These are phyloP conservation scores for Otis tarda DNA, from an alignment of 2,113 vertebrate species.

Conservation along the genomic window DNA sequence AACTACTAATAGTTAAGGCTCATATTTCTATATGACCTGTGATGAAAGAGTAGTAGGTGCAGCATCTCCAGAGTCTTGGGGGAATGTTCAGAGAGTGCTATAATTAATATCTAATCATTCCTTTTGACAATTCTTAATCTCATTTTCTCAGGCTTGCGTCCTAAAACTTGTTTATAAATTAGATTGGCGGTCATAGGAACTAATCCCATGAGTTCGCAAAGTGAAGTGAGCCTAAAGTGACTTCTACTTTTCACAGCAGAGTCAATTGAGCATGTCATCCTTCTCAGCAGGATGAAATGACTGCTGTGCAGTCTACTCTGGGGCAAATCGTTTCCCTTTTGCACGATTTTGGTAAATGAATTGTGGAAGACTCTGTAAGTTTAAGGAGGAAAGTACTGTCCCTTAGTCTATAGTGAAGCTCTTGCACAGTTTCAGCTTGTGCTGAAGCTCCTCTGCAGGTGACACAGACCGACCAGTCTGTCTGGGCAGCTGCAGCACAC, in stretches of 20 bases:
- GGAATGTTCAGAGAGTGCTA: background rate
- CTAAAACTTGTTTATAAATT: conserved; percentile 49
- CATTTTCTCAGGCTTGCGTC: background rate
- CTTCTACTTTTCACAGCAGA: conserved; percentile 53
- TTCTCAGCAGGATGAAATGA: conserved; percentile 43
- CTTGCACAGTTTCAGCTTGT: background rate
- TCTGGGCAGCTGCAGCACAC: rapidly evolving
- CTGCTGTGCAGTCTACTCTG: background rate
- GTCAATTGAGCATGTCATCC: conserved; percentile 38
- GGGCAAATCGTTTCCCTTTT: conserved; percentile 5
- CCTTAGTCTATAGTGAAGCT: background rate
- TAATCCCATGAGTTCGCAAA: conserved; percentile 36
- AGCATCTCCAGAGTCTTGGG: background rate
- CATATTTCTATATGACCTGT: conserved; percentile 19
- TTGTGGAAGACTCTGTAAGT: background rate
- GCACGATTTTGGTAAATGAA: background rate
- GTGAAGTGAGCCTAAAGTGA: conserved; percentile 33
- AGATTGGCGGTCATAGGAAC: conserved; percentile 38
- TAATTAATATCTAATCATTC: conserved; percentile 10
- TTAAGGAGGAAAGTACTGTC: background rate
- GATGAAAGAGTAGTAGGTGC: background rate
- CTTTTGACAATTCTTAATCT: conserved; percentile 13
- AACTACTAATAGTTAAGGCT: conserved; percentile 16
- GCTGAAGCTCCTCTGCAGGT: background rate
- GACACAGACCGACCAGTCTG: background rate